Conservation (phyloP, 2,113 vertebrate species). For the Nycticebus coucang region DNA sequence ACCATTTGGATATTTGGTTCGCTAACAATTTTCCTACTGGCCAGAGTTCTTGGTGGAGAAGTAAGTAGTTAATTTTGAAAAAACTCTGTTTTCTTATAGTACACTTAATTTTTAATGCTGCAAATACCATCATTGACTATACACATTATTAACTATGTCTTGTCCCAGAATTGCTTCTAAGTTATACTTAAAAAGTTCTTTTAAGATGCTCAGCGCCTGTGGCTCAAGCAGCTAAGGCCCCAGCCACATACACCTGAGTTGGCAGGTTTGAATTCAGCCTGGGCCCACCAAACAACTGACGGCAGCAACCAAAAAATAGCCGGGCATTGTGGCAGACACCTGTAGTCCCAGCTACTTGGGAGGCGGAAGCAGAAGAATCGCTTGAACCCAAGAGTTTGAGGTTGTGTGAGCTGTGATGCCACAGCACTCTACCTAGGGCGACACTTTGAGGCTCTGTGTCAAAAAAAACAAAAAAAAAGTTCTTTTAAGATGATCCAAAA, state of each 20-base stretch:
- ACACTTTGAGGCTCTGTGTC: too few species aligned
- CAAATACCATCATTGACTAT: background rate
- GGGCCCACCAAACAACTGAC: too few species aligned
- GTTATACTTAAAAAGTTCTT: background rate
- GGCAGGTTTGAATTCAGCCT: too few species aligned
- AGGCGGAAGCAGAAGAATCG: too few species aligned
- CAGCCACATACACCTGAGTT: too few species aligned
- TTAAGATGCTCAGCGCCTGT: background rate
- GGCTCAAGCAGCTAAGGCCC: too few species aligned
- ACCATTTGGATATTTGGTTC: conserved; percentile 99
- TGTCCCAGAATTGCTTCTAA: conserved; percentile 34
- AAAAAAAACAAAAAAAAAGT: background rate
- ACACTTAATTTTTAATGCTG: conserved; percentile 8
- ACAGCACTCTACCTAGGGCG: too few species aligned
- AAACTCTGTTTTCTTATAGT: conserved; percentile 28
- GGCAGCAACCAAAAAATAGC: too few species aligned
- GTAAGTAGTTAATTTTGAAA: conserved; percentile 85
- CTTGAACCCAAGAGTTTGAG: too few species aligned
- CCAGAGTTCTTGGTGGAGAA: conserved; percentile 98
- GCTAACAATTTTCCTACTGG: conserved; percentile 96
- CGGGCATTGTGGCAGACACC: too few species aligned
- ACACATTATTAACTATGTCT: background rate
- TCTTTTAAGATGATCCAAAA: background rate
- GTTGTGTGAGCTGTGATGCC: too few species aligned
- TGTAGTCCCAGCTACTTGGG: too few species aligned